phyloP scores from a whole-genome alignment of 2,113 vertebrate species.

The Telmatochromis sp. region DNA sequence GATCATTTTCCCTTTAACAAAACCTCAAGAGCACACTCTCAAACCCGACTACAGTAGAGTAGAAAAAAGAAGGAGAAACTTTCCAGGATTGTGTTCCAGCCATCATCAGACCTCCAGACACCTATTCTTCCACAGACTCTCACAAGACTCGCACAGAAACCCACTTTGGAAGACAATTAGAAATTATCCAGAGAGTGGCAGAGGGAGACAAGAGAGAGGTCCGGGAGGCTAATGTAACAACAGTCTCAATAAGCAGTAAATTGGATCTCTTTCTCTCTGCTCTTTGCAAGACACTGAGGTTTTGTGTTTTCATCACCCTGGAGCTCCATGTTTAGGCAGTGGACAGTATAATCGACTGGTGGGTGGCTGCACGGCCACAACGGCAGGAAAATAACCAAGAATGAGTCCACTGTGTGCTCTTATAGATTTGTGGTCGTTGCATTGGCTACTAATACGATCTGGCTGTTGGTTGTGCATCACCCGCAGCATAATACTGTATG shows the following conservation, averaged over 20 bases:
- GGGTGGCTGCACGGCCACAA: not conserved
- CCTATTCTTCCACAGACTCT: not conserved
- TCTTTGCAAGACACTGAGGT: slow-evolving; percentile 11
- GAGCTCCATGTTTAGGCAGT: not conserved
- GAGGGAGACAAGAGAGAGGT: slow-evolving; percentile 3
- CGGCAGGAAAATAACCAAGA: not conserved
- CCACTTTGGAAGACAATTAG: slow-evolving; percentile 8
- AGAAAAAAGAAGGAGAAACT: not conserved
- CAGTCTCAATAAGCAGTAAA: slow-evolving; percentile 43
- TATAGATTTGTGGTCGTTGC: not conserved
- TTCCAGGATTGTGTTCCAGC: not conserved
- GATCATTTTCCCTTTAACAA: not conserved
- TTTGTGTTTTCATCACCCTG: slow-evolving; percentile 15
- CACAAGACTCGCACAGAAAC: not conserved
- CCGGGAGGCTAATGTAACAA: slow-evolving; percentile 28
- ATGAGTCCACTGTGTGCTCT: not conserved
- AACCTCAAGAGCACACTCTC: not conserved
- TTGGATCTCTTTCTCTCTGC: slow-evolving; percentile 29
- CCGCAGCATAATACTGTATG: not conserved
- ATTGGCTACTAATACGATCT: not conserved
- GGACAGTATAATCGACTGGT: not conserved
- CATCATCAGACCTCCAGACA: not conserved
- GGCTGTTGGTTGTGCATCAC: not conserved
- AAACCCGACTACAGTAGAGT: not conserved
- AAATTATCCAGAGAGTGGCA: slow-evolving; percentile 1